Percentiles rank a stretch among this genome's conserved stretches.
Conservation (phyloP, 2,888 invertebrate species). For the Plagodis dolabraria region DNA sequence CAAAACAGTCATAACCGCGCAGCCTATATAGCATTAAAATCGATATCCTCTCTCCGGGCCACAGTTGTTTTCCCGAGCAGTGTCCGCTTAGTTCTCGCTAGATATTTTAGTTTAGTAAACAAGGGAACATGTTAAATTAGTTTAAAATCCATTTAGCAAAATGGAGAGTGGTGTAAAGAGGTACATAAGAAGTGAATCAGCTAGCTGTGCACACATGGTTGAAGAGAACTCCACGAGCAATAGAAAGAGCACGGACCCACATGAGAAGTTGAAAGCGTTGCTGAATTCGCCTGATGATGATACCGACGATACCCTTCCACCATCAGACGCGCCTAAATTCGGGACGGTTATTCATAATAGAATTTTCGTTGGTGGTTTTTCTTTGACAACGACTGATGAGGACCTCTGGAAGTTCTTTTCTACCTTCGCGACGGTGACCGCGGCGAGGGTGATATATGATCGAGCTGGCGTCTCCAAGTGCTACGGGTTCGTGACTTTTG, state of each 20-base stretch:
- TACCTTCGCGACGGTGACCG: conserved; percentile 94
- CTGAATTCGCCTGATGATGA: conserved; percentile 77
- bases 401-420: conserved; percentile 97
- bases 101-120: conserved; percentile 77
- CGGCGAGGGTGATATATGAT: conserved; percentile 97
- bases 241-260: conserved; percentile 73
- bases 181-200: conserved; percentile 78
- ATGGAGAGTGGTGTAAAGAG: conserved; percentile 76
- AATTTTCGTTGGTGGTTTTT: conserved; percentile 98
- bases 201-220: conserved; percentile 80
- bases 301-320: conserved; percentile 73
- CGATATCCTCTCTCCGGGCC: conserved; percentile 52
- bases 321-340: conserved; percentile 84
- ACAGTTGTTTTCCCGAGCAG: conserved; percentile 64
- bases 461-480: conserved; percentile 97
- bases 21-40: conserved; percentile 47
- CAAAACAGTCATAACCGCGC: conserved; percentile 51
- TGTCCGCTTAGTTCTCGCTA: conserved; percentile 71
- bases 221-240: conserved; percentile 71
- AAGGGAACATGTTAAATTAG: conserved; percentile 77
- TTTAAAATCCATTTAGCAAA: conserved; percentile 41
- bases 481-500: conserved; percentile 92
- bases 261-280: conserved; percentile 76
- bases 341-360: conserved; percentile 97
- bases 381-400: conserved; percentile 95